Conservation (phyloP, 2,888 invertebrate species). For the Ceramica pisi region DNA sequence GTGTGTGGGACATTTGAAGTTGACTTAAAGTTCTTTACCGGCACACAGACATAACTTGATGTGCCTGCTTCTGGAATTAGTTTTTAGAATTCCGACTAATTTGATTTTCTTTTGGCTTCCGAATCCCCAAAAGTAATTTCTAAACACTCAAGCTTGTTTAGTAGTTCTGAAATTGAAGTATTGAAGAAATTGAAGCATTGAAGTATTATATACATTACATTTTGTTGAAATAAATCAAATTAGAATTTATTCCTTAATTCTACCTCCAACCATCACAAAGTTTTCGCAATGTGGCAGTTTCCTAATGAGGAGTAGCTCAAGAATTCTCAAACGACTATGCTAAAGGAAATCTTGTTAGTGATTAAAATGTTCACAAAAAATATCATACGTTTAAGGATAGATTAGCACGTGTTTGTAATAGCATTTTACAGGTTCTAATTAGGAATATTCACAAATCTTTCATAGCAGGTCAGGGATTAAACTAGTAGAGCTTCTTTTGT, state of each 20-base stretch:
- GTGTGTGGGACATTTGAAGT: conserved; percentile 38
- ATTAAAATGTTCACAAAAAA: neutral
- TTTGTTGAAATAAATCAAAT: neutral
- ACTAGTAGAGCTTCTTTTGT: neutral
- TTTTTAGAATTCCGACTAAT: neutral
- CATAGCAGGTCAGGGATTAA: neutral
- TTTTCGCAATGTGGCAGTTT: conserved; percentile 2
- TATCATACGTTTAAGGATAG: too few relatives aligned
- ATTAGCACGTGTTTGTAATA: neutral
- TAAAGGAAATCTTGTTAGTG: neutral
- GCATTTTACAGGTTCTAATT: neutral
- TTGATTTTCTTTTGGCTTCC: neutral
- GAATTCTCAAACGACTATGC: neutral
- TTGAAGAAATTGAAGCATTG: too few relatives aligned
- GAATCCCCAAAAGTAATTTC: neutral
- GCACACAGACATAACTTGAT: conserved; percentile 15
- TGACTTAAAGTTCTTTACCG: conserved; percentile 20
- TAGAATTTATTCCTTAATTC: neutral
- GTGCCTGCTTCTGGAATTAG: neutral
- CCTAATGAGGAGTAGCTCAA: neutral
- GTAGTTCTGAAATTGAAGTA: neutral
- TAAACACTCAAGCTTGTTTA: neutral
- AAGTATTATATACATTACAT: too few relatives aligned
- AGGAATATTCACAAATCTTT: neutral
- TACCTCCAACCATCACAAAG: neutral